Evolutionary conservation across 2,797 vertebrate genomes (phyloP).

Genomic region (Cossypha polioptera): DNA sequence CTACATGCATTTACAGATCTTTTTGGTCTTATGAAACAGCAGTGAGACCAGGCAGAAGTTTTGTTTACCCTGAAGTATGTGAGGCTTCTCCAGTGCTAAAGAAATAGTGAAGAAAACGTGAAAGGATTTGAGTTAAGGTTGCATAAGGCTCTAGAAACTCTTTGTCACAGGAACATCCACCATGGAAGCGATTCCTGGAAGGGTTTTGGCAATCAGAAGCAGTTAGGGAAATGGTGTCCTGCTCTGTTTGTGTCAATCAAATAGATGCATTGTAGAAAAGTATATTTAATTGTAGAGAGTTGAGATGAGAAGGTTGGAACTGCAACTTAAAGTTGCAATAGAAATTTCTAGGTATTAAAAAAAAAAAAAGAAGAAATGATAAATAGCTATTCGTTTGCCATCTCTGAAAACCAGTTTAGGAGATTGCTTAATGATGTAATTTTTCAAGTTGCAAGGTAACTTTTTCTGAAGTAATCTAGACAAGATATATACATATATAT

Average conservation of each 20-base stretch:
- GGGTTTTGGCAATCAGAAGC: background rate
- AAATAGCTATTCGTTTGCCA: background rate
- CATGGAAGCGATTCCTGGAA: background rate
- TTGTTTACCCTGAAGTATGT: background rate
- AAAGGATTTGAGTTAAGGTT: background rate
- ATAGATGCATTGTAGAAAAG: background rate
- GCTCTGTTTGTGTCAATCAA: background rate
- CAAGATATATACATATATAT: background rate
- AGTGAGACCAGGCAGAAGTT: background rate
- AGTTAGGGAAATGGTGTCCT: background rate
- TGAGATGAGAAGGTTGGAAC: background rate
- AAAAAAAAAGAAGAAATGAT: accelerated
- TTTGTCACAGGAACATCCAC: accelerated
- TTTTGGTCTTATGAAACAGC: background rate
- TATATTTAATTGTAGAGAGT: background rate
- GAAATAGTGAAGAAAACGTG: background rate
- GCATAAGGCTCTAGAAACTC: accelerated
- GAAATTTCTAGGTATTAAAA: background rate
- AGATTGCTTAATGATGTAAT: background rate
- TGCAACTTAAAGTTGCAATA: background rate
- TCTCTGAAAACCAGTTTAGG: background rate
- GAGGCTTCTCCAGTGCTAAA: background rate
- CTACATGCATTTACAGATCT: background rate
- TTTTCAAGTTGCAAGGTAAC: background rate
- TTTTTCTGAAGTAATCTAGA: background rate